Base-by-base conservation (phyloP, 2,888 invertebrate genomes). In the Phragmatobia fuliginosa region DNA sequence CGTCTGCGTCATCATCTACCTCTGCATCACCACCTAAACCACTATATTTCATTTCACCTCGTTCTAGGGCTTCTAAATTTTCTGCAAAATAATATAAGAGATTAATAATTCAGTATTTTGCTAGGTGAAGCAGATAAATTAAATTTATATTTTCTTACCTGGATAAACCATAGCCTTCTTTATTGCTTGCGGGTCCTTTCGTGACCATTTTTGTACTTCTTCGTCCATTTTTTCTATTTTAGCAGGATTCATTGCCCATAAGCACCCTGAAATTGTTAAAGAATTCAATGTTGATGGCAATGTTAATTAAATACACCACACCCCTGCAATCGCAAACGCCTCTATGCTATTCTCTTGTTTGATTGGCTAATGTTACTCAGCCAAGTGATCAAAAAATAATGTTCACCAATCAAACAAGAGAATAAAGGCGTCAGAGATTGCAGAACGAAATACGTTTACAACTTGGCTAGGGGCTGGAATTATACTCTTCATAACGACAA, bases 161-260 rank as follows among this genome's bases (percentile, higher is more conserved):
- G 99, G 99, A 95, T 97, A 97, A 56, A 98, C 97, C 99, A 99
- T 99, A 5, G 99, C 98, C 85, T 97, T 97, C 82, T 97, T 97
- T 70, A 99, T 99, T 14, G 98, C 98, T 77, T 97, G 96, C 0
- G 99, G 98, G 94, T 99, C 99, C 92, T 99, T 99, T 78, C 98
- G 96, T 32, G 99, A 98, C 99, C 99, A 99, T 88, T 99, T 99
- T 84, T 98, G 98, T 66, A 99, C 98, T 92, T 99, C 99, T 89
- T 99, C 99, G 84, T 99, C 99, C 99, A 99, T 99, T 95, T 99
- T 99, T 28, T 97, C 96, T 58, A 98, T 97, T 92, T 99, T 99
- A 21, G 97, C 97, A 0, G 99, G 99, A 94, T 99, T 99, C 96
- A 99, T 98, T 16, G 99, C 99, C 99, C 99, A 99, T 81, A 99